Evolutionary conservation across 2,888 invertebrate genomes (phyloP).

Genomic region (Taenaris catops): DNA sequence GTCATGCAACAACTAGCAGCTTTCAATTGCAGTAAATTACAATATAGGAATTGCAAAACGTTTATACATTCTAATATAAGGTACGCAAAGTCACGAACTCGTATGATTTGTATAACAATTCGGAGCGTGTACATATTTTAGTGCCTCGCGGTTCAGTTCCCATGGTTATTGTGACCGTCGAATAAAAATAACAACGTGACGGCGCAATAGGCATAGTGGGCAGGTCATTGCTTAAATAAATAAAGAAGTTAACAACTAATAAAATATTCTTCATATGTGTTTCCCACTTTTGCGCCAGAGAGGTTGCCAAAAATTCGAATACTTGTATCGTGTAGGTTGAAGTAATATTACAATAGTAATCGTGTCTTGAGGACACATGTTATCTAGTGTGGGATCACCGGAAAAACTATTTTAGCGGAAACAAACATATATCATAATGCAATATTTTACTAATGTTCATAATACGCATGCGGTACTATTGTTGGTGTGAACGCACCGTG

Average conservation of each 20-base stretch:
- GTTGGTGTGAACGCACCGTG: no score
- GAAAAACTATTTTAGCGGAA: no score
- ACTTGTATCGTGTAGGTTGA: no score
- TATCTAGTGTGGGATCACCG: no score
- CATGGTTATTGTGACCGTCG: conserved; percentile 30
- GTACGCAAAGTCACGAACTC: conserved; percentile 18
- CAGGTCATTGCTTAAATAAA: conserved; percentile 55
- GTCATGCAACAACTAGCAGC: conserved; percentile 16
- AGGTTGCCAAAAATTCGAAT: no score
- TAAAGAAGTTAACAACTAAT: conserved; percentile 53
- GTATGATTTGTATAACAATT: conserved; percentile 22
- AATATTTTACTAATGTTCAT: no score
- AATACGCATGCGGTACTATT: no score
- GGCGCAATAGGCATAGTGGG: conserved; percentile 40
- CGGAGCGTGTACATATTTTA: conserved; percentile 21
- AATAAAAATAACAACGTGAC: conserved; percentile 45
- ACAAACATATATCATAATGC: no score
- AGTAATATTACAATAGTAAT: no score
- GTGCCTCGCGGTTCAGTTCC: conserved; percentile 26
- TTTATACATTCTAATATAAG: conserved; percentile 17
- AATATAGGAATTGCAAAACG: conserved; percentile 21
- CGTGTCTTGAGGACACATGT: no score
- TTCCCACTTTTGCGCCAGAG: no score
- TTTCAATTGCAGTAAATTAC: conserved; percentile 22
- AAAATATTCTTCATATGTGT: conserved; percentile 62